Conservation (phyloP, 2,888 invertebrate species). For the Macropis europaea region DNA sequence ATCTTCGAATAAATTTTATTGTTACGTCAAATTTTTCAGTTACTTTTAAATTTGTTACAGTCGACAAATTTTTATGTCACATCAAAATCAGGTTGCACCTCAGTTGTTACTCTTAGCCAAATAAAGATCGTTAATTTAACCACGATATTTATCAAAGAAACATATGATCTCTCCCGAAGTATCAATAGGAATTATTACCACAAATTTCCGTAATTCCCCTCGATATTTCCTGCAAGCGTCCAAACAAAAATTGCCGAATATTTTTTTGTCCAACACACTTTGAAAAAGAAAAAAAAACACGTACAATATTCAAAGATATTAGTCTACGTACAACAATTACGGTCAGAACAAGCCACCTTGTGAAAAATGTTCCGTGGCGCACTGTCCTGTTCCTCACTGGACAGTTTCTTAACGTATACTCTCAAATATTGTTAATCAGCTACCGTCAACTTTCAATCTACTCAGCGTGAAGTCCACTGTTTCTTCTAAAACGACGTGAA, state of each 20-base stretch:
- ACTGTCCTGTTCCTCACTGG: slow-evolving; percentile 52
- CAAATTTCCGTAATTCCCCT: no score
- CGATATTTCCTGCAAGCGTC: background rate
- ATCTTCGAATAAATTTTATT: no score
- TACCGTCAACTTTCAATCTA: slow-evolving; percentile 20
- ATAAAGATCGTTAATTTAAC: no score
- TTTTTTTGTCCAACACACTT: slow-evolving; percentile 7
- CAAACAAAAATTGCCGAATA: slow-evolving; percentile 9
- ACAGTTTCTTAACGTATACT: slow-evolving; percentile 45
- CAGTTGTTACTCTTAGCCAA: no score
- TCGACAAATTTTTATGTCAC: no score
- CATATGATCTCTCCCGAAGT: no score
- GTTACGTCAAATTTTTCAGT: no score
- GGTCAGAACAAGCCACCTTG: slow-evolving; percentile 24
- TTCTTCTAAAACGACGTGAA: slow-evolving; percentile 25
- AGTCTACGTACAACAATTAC: slow-evolving; percentile 54
- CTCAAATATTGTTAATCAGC: slow-evolving; percentile 38
- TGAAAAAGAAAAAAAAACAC: no score
- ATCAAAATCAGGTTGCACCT: no score
- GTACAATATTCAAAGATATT: slow-evolving; percentile 41
- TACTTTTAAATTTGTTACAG: no score
- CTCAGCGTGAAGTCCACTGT: slow-evolving; percentile 60
- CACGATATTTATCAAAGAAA: no score
- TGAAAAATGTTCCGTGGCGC: background rate
- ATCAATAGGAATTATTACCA: no score